phyloP scores from a whole-genome alignment of 2,888 invertebrate species.

The Metopia argyrocephala region DNA sequence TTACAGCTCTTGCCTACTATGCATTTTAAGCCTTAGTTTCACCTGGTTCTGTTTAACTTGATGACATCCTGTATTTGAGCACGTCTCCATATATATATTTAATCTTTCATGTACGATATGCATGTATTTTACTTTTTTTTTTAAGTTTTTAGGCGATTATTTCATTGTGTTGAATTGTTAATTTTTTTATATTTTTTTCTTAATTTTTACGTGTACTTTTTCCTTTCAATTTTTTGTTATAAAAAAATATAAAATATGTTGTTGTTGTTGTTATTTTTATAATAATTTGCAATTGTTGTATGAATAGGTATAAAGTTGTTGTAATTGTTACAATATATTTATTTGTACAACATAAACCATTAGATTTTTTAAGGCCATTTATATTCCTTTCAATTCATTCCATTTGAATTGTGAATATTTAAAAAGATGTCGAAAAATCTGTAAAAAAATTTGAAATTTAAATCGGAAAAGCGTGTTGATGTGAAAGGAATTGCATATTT shows the following conservation, averaged over 20 bases:
- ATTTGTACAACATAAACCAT: constrained; percentile 37
- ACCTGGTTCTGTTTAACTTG: too few relatives aligned
- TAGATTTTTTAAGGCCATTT: constrained; percentile 58
- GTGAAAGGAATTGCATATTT: constrained; percentile 61
- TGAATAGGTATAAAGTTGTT: too few relatives aligned
- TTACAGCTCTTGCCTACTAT: too few relatives aligned
- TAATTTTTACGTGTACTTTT: constrained; percentile 5
- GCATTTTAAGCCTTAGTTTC: too few relatives aligned
- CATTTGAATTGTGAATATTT: constrained; percentile 62
- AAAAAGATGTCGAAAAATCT: constrained; percentile 46
- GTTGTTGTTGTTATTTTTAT: constrained; percentile 30
- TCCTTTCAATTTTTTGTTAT: constrained; percentile 24
- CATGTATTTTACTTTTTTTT: constrained; percentile 50
- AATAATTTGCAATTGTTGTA: too few relatives aligned
- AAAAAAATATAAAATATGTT: not conserved
- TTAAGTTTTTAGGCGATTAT: constrained; percentile 63
- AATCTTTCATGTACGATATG: not conserved
- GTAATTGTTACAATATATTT: constrained; percentile 16
- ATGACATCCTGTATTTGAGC: not conserved
- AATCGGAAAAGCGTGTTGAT: constrained; percentile 66
- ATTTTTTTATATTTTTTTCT: constrained; percentile 25
- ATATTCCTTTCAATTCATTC: not conserved
- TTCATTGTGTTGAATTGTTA: constrained; percentile 58
- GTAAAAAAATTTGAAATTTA: constrained; percentile 59
- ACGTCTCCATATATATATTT: not conserved